phyloP scores from a whole-genome alignment of 1,140 invertebrate genomes.

The Drosophila leontia region DNA sequence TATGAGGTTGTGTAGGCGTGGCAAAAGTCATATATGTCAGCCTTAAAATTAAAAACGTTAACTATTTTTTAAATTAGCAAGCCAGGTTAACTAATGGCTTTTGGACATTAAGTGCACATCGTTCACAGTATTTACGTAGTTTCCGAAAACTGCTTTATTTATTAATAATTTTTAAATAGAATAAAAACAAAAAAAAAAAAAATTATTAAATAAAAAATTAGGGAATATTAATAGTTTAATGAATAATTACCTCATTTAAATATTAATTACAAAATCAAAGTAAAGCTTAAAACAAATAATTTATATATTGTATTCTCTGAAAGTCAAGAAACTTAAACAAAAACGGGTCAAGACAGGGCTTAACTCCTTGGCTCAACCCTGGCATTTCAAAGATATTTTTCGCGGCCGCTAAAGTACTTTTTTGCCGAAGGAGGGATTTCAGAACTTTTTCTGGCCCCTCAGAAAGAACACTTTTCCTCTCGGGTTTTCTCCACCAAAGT shows the following conservation, averaged over 20 bases:
- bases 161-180: too few species aligned
- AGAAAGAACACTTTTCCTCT: background rate
- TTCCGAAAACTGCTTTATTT: background rate
- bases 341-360: background rate
- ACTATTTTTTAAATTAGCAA: slow-evolving; percentile 7
- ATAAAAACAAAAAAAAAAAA: too few species aligned
- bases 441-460: background rate
- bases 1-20: background rate
- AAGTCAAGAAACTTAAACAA: slow-evolving; percentile 2
- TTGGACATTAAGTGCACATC: background rate
- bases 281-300: background rate
- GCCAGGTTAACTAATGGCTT: background rate
- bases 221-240: too few species aligned
- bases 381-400: slow-evolving; percentile 4
- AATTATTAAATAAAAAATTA: too few species aligned
- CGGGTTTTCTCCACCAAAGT: background rate
- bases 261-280: background rate
- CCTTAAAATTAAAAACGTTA: slow-evolving; percentile 1
- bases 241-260: background rate
- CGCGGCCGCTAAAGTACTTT: background rate
- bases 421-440: background rate
- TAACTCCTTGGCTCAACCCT: background rate
- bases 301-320: background rate
- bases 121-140: background rate
- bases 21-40: slow-evolving; percentile 4